Evolutionary conservation across 2,888 invertebrate species (phyloP), one percentile per base, ranked within the genome.

Genomic region (Alviniconcha strummeri): DNA sequence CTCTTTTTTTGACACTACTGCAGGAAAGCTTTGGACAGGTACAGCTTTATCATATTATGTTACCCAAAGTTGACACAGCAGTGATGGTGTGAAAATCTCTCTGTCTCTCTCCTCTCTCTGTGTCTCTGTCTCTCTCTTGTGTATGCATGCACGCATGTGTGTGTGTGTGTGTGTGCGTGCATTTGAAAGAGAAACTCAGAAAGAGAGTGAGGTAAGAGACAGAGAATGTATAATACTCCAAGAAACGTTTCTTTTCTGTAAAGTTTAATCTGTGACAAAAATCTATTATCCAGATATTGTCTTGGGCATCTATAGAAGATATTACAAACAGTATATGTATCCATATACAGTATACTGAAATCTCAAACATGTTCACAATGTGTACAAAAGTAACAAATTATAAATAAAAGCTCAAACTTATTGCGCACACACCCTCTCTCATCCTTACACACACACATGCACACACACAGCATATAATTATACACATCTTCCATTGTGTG

Each of bases 101-200:
- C 36, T n/a, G 15, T 9, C 4, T 64, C 11, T 9, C 8, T 60
- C 13, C 6, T 78, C 9, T 78, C 57, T 78, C 60, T 57, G 7
- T 57, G 56, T 57, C 9, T 78, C 17, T n/a, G 57, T 57, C n/a
- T 78, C 6, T 78, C 9, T 78, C 57, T 78, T 13, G 57, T 78
- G 52, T 81, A 11, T 72, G 69, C 54, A 19, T 81, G 80, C 54
- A n/a, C 54, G 71, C 55, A 72, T 55, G 54, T 13, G 19, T 81
- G 80, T 71, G 57, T 71, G 36, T 71, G 17, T n/a, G 71, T 78
- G 15, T 56, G 78, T 57, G n/a, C n/a, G 72, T 71, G 57, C 56
- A 72, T 71, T 6, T 71, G 71, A 60, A 13, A 60, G 60, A 60
- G 13, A 60, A 13, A 60, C 13, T 15, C 13, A 72, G 72, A 36